These are phyloP conservation scores for Popillia japonica DNA, from an alignment of 1,140 invertebrate species.

Conservation along the genomic window DNA sequence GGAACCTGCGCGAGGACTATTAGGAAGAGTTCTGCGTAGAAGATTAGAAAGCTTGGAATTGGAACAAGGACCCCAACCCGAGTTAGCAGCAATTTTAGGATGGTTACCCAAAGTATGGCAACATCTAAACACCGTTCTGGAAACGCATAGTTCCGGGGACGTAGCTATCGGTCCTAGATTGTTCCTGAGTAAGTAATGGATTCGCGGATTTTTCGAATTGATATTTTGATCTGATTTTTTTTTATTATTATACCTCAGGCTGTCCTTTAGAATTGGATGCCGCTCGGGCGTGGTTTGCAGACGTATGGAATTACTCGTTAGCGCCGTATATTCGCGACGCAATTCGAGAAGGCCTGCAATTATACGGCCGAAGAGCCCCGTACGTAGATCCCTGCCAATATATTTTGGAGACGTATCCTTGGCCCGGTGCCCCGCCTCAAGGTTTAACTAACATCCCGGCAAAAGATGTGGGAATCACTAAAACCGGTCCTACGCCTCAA, in stretches of 20 bases:
- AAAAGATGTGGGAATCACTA: conserved; percentile 70
- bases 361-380: conserved; percentile 77
- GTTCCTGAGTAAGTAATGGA: conserved; percentile 61
- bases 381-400: conserved; percentile 92
- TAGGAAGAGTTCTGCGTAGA: conserved; percentile 87
- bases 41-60: conserved; percentile 88
- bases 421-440: conserved; percentile 70
- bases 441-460: conserved; percentile 67
- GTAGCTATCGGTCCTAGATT: conserved; percentile 87
- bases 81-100: conserved; percentile 86
- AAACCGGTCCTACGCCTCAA: conserved; percentile 60
- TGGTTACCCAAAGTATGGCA: conserved; percentile 96
- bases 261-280: conserved; percentile 59
- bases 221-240: too few species aligned
- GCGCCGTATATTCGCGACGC: conserved; percentile 94
- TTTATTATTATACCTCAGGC: conserved; percentile 37
- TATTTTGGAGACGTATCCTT: conserved; percentile 90
- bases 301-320: conserved; percentile 97
- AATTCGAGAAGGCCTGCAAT: conserved; percentile 88
- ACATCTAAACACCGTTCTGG: conserved; percentile 94
- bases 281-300: conserved; percentile 94
- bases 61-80: conserved; percentile 76
- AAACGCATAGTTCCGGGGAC: conserved; percentile 94
- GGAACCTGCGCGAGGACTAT: conserved; percentile 95
- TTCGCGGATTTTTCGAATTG: too few species aligned